A percentile compares a stretch with the other conserved stretches of the same genome.
Evolutionary conservation across 2,113 vertebrate species (phyloP).

Genomic region (Asarcornis scutulata): DNA sequence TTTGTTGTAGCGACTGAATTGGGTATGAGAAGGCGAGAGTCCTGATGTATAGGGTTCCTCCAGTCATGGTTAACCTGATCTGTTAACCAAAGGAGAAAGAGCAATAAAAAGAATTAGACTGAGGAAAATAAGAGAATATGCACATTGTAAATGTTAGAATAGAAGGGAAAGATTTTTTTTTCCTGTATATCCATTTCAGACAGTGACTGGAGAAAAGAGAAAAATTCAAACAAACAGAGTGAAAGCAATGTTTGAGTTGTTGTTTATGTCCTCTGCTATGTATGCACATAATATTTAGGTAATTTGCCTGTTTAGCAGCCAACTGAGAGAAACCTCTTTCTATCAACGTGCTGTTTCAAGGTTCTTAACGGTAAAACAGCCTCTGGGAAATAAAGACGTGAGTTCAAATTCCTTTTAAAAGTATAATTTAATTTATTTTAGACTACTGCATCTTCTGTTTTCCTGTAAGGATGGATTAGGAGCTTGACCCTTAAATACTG

Average conservation of each 20-base stretch:
- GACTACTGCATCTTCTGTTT: not conserved
- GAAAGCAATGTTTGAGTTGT: not conserved
- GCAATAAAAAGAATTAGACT: not conserved
- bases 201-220: not conserved
- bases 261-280: not conserved
- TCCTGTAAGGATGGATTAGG: not conserved
- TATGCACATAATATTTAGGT: not conserved
- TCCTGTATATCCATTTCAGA: not conserved
- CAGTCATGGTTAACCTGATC: not conserved
- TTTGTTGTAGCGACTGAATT: not conserved
- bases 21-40: not conserved
- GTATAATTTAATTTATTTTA: not conserved
- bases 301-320: not conserved
- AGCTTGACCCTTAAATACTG: not conserved
- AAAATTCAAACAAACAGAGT: not conserved
- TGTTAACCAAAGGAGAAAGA: not conserved
- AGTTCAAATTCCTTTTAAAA: not conserved
- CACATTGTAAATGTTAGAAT: not conserved
- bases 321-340: not conserved
- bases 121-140: not conserved
- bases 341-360: not conserved
- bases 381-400: not conserved
- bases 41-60: not conserved
- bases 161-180: not conserved
- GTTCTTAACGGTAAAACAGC: not conserved